Base-by-base conservation (phyloP, 2,113 vertebrate species). In the Ellobius talpinus region DNA sequence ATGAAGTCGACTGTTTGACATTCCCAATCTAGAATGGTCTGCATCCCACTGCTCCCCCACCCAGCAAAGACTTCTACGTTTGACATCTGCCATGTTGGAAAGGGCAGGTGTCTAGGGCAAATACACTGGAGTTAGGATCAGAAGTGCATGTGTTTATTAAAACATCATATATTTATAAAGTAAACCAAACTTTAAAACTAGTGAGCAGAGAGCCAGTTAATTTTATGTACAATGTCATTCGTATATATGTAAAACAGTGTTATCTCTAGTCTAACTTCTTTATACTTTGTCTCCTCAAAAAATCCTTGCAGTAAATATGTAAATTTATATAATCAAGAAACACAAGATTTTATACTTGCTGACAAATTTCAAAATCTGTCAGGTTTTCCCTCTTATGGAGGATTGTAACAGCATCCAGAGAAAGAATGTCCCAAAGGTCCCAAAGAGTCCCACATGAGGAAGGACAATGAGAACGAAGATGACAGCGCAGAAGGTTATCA, bases 311-410 rank as follows among this genome's bases (percentile, higher is more conserved):
- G 36, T 70, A 93, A 92, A 89, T 23, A 93, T 68, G 9, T 55
- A 79, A 47, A 79, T 81, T 91, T 89, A 81, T 91, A 93, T 63
- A 50, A 87, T 76, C 2, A 85, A 21, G 13, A 90, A 87, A 17
- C 82, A 63, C n/a, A 92, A 76, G 16, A 47, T 86, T 91, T 73
- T 95, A 2, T 45, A 79, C n/a, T 85, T 21, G 21, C 13, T 93
- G 85, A 89, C n/a, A 88, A 36, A 93, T 91, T 95, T 65, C 91
- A 58, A 65, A 94, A 81, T 82, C 77, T 50, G 14, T 50, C 29
- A 23, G 47, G 23, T n/a, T 58, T n/a, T n/a, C 50, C 31, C 50
- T 24, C 76, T 78, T 29, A 26, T 16, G 5, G 78, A 55, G 17
- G 50, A 81, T 81, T 50, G 36, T 33, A 81, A 50, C 45, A 63